Conservation (phyloP, 2,113 vertebrate species). For the Beaufortia kweichowensis region DNA sequence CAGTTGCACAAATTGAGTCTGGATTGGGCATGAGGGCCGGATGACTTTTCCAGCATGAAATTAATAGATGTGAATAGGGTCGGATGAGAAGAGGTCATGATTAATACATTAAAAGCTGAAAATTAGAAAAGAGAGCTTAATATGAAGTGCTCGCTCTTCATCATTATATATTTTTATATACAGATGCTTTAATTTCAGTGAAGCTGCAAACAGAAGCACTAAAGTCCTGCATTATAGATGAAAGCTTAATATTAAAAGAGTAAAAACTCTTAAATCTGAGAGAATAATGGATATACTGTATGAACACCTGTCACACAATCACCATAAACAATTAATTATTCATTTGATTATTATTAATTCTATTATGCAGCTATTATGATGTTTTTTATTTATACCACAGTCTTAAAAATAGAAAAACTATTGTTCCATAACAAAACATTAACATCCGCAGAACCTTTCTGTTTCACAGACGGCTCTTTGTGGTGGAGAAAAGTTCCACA, state of each 20-base stretch:
- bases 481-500: too few relatives aligned
- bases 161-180: not conserved
- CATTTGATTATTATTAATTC: too few relatives aligned
- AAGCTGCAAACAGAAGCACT: conserved; percentile 1
- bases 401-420: too few relatives aligned
- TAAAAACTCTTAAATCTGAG: too few relatives aligned
- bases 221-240: conserved; percentile 6
- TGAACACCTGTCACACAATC: too few relatives aligned
- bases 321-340: too few relatives aligned
- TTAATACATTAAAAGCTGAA: conserved; percentile 4
- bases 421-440: too few relatives aligned
- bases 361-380: too few relatives aligned
- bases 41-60: not conserved
- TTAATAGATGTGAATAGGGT: not conserved
- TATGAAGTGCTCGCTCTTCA: conserved; percentile 9
- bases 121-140: conserved; percentile 3
- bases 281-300: too few relatives aligned
- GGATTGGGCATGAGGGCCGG: conserved; percentile 51
- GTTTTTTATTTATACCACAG: too few relatives aligned
- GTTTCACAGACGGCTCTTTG: too few relatives aligned
- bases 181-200: not conserved
- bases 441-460: too few relatives aligned
- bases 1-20: conserved; percentile 51
- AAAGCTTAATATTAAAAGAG: not conserved
- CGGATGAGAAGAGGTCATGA: not conserved